phyloP scores from a whole-genome alignment of 92 coral and sea anemone genomes.

The Actinostola sp. region DNA sequence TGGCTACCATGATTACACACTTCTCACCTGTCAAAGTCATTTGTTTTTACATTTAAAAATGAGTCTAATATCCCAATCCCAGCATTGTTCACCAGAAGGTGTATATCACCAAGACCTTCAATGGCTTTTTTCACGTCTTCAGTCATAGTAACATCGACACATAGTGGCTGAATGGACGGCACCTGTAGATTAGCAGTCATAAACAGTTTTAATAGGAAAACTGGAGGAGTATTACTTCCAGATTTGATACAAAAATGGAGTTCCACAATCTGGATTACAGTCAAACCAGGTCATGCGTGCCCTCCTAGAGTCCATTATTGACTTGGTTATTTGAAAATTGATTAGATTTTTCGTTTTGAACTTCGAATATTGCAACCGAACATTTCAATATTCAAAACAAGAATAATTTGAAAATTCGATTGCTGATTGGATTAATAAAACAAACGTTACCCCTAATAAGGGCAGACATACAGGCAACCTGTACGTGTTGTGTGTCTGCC shows the following conservation, averaged over 20 bases:
- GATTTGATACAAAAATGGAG: neutral
- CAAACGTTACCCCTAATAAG: no score
- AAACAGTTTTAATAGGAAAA: neutral
- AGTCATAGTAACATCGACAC: conserved; percentile 67
- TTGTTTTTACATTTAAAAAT: conserved; percentile 69
- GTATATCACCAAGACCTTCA: conserved; percentile 75
- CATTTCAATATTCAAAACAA: no score
- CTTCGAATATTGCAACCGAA: no score
- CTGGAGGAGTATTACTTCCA: neutral
- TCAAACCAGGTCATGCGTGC: no score
- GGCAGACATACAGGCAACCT: no score
- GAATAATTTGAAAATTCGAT: no score
- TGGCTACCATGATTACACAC: neutral
- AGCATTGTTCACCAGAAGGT: conserved; percentile 90
- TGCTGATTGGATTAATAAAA: no score
- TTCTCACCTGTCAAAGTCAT: conserved; percentile 81
- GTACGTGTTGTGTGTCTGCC: no score
- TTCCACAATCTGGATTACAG: neutral
- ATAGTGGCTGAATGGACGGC: conserved; percentile 76
- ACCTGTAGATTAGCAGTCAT: conserved; percentile 66
- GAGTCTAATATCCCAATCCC: conserved; percentile 64
- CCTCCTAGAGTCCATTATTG: no score
- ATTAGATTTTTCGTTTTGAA: no score
- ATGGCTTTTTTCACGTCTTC: conserved; percentile 62
- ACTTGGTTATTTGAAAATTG: no score